Evolutionary conservation across 2,888 invertebrate genomes (phyloP).

Genomic region (Bombyx huttoni): DNA sequence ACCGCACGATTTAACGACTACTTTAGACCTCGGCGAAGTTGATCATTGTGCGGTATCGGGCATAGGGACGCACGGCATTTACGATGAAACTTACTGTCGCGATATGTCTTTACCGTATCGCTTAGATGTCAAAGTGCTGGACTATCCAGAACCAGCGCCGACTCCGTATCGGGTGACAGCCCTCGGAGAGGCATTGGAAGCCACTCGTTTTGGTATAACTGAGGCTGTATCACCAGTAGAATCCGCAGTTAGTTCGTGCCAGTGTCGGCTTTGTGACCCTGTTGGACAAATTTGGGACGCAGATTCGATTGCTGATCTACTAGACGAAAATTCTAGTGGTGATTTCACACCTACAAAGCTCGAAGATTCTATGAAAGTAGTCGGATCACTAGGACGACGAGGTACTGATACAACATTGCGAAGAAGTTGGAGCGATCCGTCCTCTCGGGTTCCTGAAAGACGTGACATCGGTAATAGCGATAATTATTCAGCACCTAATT

Average conservation of each 20-base stretch:
- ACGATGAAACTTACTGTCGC: constrained; percentile 63
- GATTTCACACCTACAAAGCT: constrained; percentile 64
- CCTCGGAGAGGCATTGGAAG: constrained; percentile 66
- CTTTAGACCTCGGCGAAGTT: constrained; percentile 55
- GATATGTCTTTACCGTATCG: constrained; percentile 66
- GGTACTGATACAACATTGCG: constrained; percentile 59
- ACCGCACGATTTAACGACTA: constrained; percentile 53
- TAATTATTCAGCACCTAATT: constrained; percentile 53
- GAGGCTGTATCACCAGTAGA: constrained; percentile 60
- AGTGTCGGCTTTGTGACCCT: constrained; percentile 84
- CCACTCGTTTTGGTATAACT: constrained; percentile 54
- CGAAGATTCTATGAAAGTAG: constrained; percentile 66
- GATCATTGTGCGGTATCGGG: constrained; percentile 57
- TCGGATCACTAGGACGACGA: constrained; percentile 50
- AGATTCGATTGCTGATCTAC: constrained; percentile 70
- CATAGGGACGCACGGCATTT: constrained; percentile 45
- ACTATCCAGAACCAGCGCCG: constrained; percentile 48
- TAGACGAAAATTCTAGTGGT: constrained; percentile 60
- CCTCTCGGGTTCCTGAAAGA: constrained; percentile 56
- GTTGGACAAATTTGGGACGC: constrained; percentile 83
- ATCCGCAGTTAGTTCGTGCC: constrained; percentile 72
- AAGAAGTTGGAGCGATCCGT: constrained; percentile 77
- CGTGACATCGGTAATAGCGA: constrained; percentile 44
- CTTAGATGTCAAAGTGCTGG: constrained; percentile 55
- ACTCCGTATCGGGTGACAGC: constrained; percentile 65